Evolutionary conservation across 2,888 invertebrate genomes (phyloP).

Genomic region (Amaurobius ferox): DNA sequence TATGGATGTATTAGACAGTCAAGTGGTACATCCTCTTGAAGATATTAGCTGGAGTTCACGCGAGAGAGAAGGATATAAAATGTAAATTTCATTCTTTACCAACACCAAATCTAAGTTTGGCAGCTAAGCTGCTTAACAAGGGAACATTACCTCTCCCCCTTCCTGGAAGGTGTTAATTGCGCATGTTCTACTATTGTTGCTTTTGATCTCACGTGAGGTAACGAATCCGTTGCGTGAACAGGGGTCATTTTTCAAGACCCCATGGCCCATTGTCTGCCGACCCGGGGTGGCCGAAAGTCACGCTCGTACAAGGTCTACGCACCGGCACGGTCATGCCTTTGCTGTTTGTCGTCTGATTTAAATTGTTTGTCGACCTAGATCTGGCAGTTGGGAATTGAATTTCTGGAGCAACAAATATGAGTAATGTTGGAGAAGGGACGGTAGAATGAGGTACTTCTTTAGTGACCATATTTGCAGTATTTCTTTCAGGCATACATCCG

Average conservation of each 20-base stretch:
- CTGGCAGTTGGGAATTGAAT: neutral
- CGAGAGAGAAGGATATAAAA: too few species aligned
- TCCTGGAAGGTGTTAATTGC: conserved; percentile 5
- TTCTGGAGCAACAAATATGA: neutral
- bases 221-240: conserved; percentile 10
- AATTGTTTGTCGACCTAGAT: conserved; percentile 7
- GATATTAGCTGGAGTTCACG: too few species aligned
- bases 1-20: too few species aligned
- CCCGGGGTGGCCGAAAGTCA: neutral
- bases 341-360: conserved; percentile 11
- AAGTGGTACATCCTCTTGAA: too few species aligned
- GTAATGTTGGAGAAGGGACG: neutral
- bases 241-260: conserved; percentile 16
- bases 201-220: neutral
- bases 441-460: too few species aligned
- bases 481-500: too few species aligned
- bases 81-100: too few species aligned
- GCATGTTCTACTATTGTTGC: neutral
- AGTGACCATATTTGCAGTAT: too few species aligned
- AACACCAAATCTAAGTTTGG: too few species aligned
- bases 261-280: conserved; percentile 4
- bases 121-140: too few species aligned
- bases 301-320: neutral
- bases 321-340: neutral
- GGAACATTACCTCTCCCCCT: neutral